These are phyloP conservation scores for Gymnopithys bicolor DNA, from an alignment of 2,797 vertebrate species.

Conservation along the genomic window DNA sequence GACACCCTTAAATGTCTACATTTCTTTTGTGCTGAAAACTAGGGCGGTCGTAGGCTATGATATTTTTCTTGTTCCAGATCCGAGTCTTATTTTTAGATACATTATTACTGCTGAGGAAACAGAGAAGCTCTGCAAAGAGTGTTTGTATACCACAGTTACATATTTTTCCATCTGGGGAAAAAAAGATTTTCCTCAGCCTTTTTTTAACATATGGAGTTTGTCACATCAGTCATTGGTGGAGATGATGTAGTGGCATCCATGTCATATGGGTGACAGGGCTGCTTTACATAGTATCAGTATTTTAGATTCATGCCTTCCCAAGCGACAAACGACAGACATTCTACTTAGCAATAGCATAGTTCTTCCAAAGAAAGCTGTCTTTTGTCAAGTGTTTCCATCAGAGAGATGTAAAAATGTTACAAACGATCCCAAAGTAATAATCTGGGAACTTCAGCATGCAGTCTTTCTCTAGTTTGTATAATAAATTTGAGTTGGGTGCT, in stretches of 20 bases:
- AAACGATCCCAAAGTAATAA: background rate
- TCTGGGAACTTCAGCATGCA: background rate
- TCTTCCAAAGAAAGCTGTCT: constrained; percentile 40
- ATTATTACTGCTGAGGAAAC: constrained; percentile 46
- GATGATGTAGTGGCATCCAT: constrained; percentile 54
- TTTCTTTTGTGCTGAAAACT: constrained; percentile 10
- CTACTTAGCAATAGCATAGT: background rate
- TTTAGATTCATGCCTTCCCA: constrained; percentile 41
- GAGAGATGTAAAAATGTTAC: constrained; percentile 26
- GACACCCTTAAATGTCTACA: background rate
- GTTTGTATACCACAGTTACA: constrained; percentile 47
- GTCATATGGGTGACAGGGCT: constrained; percentile 55
- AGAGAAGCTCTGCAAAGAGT: constrained; percentile 54
- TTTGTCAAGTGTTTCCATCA: constrained; percentile 35
- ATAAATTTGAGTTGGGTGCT: constrained; percentile 10
- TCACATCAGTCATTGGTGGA: constrained; percentile 56
- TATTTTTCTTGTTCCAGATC: constrained; percentile 41
- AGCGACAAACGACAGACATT: background rate
- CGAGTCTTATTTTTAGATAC: constrained; percentile 52
- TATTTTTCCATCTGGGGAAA: constrained; percentile 61
- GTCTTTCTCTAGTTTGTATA: background rate
- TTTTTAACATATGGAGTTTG: constrained; percentile 67
- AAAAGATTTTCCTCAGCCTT: constrained; percentile 38
- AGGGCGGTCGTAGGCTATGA: background rate
- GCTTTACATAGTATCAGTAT: constrained; percentile 42